These are phyloP conservation scores for Pteruthius melanotis DNA, from an alignment of 2,113 vertebrate genomes.

Conservation along the genomic window DNA sequence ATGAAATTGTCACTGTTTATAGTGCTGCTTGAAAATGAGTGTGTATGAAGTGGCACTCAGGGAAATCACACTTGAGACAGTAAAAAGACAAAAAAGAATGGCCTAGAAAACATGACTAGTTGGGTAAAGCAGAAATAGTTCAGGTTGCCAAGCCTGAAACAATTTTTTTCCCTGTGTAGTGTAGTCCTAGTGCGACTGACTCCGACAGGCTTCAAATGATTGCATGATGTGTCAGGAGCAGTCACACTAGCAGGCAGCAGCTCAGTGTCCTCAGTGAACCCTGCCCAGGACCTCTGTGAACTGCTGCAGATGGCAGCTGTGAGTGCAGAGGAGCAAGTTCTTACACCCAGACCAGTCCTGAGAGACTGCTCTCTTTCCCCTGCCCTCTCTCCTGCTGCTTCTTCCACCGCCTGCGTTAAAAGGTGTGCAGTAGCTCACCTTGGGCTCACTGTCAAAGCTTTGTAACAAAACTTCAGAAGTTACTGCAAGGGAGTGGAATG, in stretches of 20 bases:
- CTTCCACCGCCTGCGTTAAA: background rate
- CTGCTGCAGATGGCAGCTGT: background rate
- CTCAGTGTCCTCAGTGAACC: background rate
- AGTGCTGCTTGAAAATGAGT: background rate
- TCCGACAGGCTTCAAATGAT: background rate
- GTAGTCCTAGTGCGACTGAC: background rate
- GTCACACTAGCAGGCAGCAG: background rate
- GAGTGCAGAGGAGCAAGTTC: background rate
- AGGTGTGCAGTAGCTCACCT: background rate
- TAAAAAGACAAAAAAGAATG: background rate
- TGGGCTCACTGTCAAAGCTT: background rate
- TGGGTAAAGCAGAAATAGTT: background rate
- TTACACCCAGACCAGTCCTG: background rate
- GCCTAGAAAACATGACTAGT: background rate
- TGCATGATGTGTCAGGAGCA: background rate
- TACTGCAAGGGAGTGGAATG: background rate
- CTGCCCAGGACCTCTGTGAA: background rate
- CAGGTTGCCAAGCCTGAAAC: no score
- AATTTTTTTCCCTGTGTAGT: no score
- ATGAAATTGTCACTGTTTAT: background rate
- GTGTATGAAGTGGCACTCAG: background rate
- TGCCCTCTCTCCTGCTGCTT: fast-evolving
- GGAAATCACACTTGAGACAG: background rate
- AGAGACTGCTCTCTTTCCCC: background rate
- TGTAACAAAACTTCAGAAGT: background rate